Percentiles rank a stretch among this genome's conserved stretches.
Evolutionary conservation across 2,888 invertebrate species (phyloP).

Genomic region (Miltochrista miniata): DNA sequence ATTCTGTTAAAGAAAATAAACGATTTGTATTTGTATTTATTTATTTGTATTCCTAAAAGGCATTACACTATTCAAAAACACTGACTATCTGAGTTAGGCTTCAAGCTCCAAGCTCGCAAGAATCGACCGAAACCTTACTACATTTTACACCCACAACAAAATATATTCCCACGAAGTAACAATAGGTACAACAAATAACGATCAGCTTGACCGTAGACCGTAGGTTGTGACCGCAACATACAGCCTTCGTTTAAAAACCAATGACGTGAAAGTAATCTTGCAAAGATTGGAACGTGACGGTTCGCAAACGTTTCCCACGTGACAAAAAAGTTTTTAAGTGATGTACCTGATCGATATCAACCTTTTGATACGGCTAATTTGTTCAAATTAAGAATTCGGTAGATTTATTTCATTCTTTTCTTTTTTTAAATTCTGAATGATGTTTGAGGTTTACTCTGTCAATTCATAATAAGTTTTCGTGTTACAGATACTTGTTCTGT

Average conservation of each 20-base stretch:
- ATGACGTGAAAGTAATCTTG: slow-evolving; percentile 32
- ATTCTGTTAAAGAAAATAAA: too few species aligned
- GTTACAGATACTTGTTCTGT: too few species aligned
- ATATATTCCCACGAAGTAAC: slow-evolving; percentile 25
- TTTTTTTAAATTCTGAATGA: too few species aligned
- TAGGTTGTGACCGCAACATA: slow-evolving; percentile 22
- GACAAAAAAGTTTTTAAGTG: slow-evolving; percentile 15
- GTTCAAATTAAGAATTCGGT: slow-evolving; percentile 3
- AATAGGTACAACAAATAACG: slow-evolving; percentile 19
- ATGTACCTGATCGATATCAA: slow-evolving; percentile 14
- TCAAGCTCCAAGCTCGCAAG: too few species aligned
- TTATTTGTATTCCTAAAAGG: too few species aligned
- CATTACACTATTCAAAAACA: too few species aligned
- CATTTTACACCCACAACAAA: too few species aligned
- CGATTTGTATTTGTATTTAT: too few species aligned
- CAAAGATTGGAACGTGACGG: slow-evolving; percentile 11
- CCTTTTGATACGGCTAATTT: slow-evolving; percentile 18
- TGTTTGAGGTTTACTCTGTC: too few species aligned
- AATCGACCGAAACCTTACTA: too few species aligned
- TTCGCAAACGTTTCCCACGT: slow-evolving; percentile 23
- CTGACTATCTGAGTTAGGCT: too few species aligned
- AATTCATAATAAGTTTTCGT: too few species aligned
- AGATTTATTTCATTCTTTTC: not conserved
- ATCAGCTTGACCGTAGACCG: slow-evolving; percentile 28
- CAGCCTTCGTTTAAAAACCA: slow-evolving; percentile 23